phyloP scores from a whole-genome alignment of 2,888 invertebrate genomes.

The Machimus atricapillus region DNA sequence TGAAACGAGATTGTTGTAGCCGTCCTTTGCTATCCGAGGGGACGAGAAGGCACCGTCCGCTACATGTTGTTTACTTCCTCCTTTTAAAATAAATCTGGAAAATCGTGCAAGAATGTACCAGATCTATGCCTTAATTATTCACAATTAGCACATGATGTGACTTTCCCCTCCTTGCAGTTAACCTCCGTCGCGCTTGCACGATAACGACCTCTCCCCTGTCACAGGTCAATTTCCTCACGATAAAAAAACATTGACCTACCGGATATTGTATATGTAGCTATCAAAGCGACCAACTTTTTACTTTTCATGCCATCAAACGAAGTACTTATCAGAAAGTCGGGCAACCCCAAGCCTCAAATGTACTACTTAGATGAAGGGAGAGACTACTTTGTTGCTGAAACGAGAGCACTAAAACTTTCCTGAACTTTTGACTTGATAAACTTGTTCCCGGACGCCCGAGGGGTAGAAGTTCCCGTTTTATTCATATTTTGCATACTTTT shows the following conservation, averaged over 20 bases:
- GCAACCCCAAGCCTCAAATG: neutral
- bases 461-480: neutral
- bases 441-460: constrained; percentile 16
- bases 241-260: constrained; percentile 19
- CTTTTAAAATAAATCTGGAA: neutral
- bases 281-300: constrained; percentile 15
- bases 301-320: constrained; percentile 15
- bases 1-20: constrained; percentile 24
- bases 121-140: constrained; percentile 25
- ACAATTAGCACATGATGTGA: constrained; percentile 10
- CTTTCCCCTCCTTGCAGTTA: neutral
- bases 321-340: constrained; percentile 21
- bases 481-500: constrained; percentile 36
- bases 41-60: neutral
- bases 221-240: neutral
- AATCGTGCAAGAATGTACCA: constrained; percentile 36
- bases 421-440: constrained; percentile 29
- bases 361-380: constrained; percentile 12
- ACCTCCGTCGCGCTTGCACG: neutral
- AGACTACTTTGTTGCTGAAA: constrained; percentile 20
- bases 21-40: neutral
- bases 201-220: neutral
- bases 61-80: constrained; percentile 26
- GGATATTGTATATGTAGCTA: constrained; percentile 3
- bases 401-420: constrained; percentile 6